These are phyloP conservation scores for Steromphala cineraria DNA, from an alignment of 2,888 invertebrate genomes.

Conservation along the genomic window DNA sequence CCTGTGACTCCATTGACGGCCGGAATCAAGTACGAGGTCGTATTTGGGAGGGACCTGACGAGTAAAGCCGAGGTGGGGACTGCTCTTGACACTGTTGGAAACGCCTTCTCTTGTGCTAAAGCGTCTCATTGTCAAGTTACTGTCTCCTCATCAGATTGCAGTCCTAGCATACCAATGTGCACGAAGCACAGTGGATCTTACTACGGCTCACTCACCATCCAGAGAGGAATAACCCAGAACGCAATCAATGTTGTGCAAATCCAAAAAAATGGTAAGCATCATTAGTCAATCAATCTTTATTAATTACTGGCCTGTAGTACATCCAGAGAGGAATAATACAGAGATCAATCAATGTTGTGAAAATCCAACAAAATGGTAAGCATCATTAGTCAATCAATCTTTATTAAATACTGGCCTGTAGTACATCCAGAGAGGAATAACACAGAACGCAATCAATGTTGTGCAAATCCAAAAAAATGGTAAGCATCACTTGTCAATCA, in stretches of 20 bases:
- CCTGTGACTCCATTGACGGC: not conserved
- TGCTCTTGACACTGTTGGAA: not conserved
- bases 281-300: too few species aligned
- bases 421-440: not conserved
- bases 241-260: not conserved
- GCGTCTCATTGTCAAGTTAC: not conserved
- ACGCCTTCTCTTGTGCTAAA: not conserved
- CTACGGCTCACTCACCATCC: not conserved
- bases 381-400: too few species aligned
- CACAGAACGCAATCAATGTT: not conserved
- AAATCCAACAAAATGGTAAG: not conserved
- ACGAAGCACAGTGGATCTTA: not conserved
- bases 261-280: not conserved
- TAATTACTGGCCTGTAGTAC: too few species aligned
- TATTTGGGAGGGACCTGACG: not conserved
- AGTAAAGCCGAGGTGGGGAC: not conserved
- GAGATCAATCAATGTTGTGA: not conserved
- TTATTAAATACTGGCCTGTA: too few species aligned
- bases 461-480: not conserved
- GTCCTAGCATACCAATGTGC: not conserved
- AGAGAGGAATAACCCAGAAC: not conserved
- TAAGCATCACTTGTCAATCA: too few species aligned
- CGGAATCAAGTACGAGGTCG: not conserved
- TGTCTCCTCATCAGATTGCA: not conserved
- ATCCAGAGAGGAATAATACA: not conserved